Percentiles rank a stretch among this genome's conserved stretches.
Conservation (phyloP, 92 coral and sea anemone genomes). For the Parazoanthus swiftii region DNA sequence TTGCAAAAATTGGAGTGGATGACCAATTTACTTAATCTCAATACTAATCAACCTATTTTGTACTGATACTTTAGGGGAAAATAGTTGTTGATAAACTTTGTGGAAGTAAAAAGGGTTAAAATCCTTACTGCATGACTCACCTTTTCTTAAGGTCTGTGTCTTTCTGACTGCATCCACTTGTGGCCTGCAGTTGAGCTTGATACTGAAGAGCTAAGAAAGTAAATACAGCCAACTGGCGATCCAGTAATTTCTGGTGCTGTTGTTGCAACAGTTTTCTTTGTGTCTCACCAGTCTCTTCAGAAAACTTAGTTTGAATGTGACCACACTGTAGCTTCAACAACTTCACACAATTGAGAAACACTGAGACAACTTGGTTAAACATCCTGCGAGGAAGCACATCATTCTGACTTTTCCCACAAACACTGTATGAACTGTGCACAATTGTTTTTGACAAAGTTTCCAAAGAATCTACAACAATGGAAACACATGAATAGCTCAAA, state of each 20-base stretch:
- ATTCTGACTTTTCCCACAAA: background rate
- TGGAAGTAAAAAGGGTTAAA: background rate
- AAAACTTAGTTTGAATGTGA: slow-evolving; percentile 16
- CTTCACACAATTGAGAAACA: slow-evolving; percentile 21
- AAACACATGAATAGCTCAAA: slow-evolving; percentile 7
- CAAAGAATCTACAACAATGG: slow-evolving; percentile 29
- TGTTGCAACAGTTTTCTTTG: slow-evolving; percentile 42
- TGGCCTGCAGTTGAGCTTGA: slow-evolving; percentile 59
- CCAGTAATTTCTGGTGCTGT: slow-evolving; percentile 57
- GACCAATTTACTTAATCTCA: no score
- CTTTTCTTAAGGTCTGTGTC: slow-evolving; percentile 24
- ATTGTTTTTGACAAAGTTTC: slow-evolving; percentile 21
- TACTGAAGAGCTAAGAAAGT: slow-evolving; percentile 57
- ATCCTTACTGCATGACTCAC: background rate
- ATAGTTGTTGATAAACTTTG: no score
- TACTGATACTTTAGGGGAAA: no score
- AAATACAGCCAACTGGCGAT: slow-evolving; percentile 60
- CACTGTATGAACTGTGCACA: slow-evolving; percentile 19
- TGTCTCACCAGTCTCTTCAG: slow-evolving; percentile 13
- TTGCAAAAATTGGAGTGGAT: no score
- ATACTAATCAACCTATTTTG: no score
- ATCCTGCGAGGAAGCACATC: background rate
- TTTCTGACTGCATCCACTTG: background rate
- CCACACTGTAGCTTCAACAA: slow-evolving; percentile 34
- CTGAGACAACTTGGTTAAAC: slow-evolving; percentile 1